Base-by-base conservation (phyloP, 35 echinoderm and acorn worm species). In the Amphiura filiformis region DNA sequence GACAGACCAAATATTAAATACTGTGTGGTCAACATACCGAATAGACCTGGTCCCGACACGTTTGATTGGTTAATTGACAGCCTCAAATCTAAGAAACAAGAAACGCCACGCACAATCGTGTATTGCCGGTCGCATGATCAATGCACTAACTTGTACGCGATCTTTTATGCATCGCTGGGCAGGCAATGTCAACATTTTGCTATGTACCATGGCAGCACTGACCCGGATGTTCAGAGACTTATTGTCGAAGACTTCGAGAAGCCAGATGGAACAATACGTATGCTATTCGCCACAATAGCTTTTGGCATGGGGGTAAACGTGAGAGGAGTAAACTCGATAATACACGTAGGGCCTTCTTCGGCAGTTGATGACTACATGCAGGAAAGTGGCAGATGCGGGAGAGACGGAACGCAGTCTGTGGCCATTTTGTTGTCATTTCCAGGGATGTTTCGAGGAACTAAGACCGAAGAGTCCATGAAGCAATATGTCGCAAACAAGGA, bases 231-330 rank as follows among this genome's bases (percentile, higher is more conserved):
- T 33, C 86, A 88, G 38, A 35, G 30, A 57, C 23, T 9, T 13
- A 56, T 87, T 42, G 57, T 79, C 13, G 32, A 80, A 13, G 44
- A 80, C 76, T 88, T 88, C 75, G 17, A 0, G 26, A 17, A 78
- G 23, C 28, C 5, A 17, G 36, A 88, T 57, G 86, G 86, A 13
- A 15, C 20, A 0, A n/a, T 88, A 13, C 34, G 86, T 35, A 18
- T 88, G 3, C 38, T 88, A n/a, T 78, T 86, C 22, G 49, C 57
- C 1, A 76, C 84, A 9, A 86, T 86, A 22, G 84, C 84, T 28
- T 86, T 86, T 86, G 84, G 84, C 31, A 52, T 86, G 57, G 42
- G 84, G 13, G 84, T 86, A 0, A 64, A 86, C 76, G 86, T 88
- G n/a, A 32, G 52, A 33, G 86, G 86, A 1, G 37, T 79, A 23